Percentiles rank a stretch among this genome's conserved stretches.
Conservation (phyloP, 2,797 vertebrate species). For the Myotis myotis region DNA sequence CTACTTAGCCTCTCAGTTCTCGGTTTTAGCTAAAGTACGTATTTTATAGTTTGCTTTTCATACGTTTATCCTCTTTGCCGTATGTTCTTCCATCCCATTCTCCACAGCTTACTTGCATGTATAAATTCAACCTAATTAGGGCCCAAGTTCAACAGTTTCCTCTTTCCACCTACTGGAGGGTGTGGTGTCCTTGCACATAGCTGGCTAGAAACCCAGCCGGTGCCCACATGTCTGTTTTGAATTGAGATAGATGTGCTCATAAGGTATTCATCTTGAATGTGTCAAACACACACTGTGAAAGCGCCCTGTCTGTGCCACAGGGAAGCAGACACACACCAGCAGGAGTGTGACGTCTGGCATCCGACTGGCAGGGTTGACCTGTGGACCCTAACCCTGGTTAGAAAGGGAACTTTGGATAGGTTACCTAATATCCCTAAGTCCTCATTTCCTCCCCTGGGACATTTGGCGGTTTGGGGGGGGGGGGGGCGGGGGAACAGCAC, state of each 20-base stretch:
- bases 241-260: constrained; percentile 19
- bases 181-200: not conserved
- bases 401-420: not conserved
- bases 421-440: not conserved
- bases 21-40: constrained; percentile 31
- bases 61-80: constrained; percentile 53
- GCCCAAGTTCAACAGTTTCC: not conserved
- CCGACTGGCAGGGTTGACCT: not conserved
- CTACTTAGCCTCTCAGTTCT: constrained; percentile 41
- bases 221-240: not conserved
- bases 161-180: not conserved
- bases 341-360: not conserved
- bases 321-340: constrained; percentile 28
- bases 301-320: not conserved
- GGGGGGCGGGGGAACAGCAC: not conserved
- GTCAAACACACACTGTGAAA: constrained; percentile 38
- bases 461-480: not conserved
- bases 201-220: not conserved
- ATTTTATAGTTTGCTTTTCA: constrained; percentile 55
- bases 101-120: constrained; percentile 19
- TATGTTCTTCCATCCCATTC: constrained; percentile 35
- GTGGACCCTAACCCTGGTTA: not conserved
- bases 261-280: constrained; percentile 50
- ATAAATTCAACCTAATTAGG: not conserved
- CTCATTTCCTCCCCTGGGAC: constrained; percentile 10